Evolutionary conservation across 2,113 vertebrate species (phyloP), one percentile per base, ranked within the genome.

Genomic region (Cynocephalus volans): DNA sequence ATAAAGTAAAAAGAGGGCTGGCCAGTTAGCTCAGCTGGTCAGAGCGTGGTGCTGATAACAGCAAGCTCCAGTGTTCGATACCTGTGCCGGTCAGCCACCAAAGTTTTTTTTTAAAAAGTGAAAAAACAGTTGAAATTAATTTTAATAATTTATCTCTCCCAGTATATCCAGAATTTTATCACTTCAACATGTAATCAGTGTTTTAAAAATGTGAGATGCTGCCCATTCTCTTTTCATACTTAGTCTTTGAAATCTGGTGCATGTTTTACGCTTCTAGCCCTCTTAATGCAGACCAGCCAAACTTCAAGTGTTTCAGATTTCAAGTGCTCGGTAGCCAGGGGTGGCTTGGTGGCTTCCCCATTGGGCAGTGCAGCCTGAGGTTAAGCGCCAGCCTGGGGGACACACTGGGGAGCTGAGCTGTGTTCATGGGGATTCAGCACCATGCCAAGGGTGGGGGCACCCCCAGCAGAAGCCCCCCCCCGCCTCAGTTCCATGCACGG

Each of bases 281-380:
- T 64, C 5, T 72, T 11, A 62, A 12, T 75, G 23, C 21, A 50
- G 19, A 76, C 26, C n/a, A 41, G 36, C 45, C 72, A 52, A 23
- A 1, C 11, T 10, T 4, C 65, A 24, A 2, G 9, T 48, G 52
- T 41, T 41, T 41, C 41, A 41, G 4, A 41, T 41, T 10, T 4
- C 65, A 24, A 2, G 9, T 48, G 52, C 26, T 85, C 50, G 7
- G 18, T 26, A 50, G 79, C 28, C 19, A 4, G 65, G 0, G 8
- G 26, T 36, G 11, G 24, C 60, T 21, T 2, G 0, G 1, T 52
- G 69, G 70, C 65, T 48, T 0, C 41, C 24, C 0, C 9, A 0
- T 58, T 0, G 2, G 4, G 11, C 26, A 8, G 8, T 52, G 18
- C 10, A 48, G 31, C 0, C 28, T 31, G 18, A 33, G 41, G 33